Conservation (phyloP, 2,888 invertebrate species). For the Yponomeuta evonymella region DNA sequence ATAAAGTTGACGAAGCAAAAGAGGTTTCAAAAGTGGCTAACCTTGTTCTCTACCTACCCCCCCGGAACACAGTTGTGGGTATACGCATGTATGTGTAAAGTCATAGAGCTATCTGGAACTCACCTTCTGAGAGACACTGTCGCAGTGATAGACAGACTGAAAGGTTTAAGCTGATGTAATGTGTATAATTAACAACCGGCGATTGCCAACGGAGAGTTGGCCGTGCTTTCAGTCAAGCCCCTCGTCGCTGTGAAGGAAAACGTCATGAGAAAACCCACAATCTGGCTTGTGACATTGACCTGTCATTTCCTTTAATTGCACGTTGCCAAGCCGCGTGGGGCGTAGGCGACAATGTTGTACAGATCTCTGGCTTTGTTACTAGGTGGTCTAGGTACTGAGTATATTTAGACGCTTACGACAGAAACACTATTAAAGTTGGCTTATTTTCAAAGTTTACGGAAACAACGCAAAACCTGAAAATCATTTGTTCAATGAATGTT, state of each 20-base stretch:
- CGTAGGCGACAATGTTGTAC: neutral
- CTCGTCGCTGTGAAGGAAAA: neutral
- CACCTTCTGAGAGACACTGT: neutral
- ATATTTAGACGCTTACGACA: too few species aligned
- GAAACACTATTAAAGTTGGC: too few species aligned
- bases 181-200: neutral
- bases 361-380: too few species aligned
- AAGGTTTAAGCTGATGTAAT: neutral
- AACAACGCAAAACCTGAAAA: too few species aligned
- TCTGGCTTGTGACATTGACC: neutral
- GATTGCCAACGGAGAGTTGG: neutral
- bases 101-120: neutral
- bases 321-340: neutral
- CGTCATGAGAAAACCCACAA: slow-evolving; percentile 8
- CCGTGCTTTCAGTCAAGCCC: neutral
- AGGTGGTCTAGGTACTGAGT: too few species aligned
- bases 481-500: too few species aligned
- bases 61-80: too few species aligned
- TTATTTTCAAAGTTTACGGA: too few species aligned
- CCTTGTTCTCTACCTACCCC: too few species aligned
- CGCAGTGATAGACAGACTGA: neutral
- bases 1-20: too few species aligned
- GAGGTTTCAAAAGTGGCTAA: too few species aligned
- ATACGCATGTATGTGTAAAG: too few species aligned
- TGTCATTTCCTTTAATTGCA: neutral